Evolutionary conservation across 2,888 invertebrate genomes (phyloP), one percentile per base, ranked within the genome.

Genomic region (Neoitamus cyanurus): DNA sequence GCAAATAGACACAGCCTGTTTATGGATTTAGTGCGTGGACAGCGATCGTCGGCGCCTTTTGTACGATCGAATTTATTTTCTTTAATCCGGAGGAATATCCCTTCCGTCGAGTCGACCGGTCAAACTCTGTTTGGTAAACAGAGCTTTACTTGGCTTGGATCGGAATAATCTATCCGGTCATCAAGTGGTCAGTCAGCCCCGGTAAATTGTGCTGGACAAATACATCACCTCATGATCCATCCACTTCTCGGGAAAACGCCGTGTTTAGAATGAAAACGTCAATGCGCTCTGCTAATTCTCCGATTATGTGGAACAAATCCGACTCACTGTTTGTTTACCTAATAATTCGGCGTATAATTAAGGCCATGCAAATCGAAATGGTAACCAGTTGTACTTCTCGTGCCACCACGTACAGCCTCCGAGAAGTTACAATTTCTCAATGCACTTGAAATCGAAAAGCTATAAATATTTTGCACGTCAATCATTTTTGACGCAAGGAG

Each of bases 1-100:
- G 75, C 85, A 85, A 85, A 85, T 83, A 84, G 78, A 83, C 37
- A 36, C 20, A 30, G 20, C 48, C 46, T 73, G 34, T 84, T 77
- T 83, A 80, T 84, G 48, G 34, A 78, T 78, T 84, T 83, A 84
- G 78, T 84, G 84, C 84, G 85, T 85, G 85, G 83, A 83, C 83
- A 77, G 48, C 72, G 42, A 84, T 46, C 78, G 84, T 85, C 84
- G 85, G 85, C 85, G 85, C 84, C 84, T 85, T 85, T 85, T 83
- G 72, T 72, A 72, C 68, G 20, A 70, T 83, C 15, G 83, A 36
- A 46, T 72, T 37, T 34, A 72, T 34, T 83, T 83, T 70, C 83
- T 83, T 70, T 72, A 31, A 83, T 83, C 58, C 83, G 36, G 30
- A 69, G n/a, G 70, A 42, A 15, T 46, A 31, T 83, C 83, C 46